phyloP scores from a whole-genome alignment of 1,140 invertebrate genomes.

The Centruroides sculpturatus region DNA sequence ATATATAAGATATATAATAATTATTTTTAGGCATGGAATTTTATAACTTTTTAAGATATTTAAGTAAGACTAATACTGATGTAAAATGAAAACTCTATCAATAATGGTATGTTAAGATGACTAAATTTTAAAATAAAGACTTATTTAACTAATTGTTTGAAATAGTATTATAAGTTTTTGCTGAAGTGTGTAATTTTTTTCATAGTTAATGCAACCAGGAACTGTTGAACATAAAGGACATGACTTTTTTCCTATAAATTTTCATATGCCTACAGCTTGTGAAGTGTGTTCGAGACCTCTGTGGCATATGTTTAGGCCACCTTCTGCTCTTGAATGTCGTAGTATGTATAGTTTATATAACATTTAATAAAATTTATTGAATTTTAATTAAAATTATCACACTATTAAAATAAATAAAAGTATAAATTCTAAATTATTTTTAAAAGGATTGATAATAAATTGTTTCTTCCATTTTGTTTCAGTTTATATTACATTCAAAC shows the following conservation, averaged over 20 bases:
- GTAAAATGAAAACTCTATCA: no score
- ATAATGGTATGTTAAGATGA: no score
- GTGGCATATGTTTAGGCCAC: slow-evolving; percentile 93
- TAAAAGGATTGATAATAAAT: no score
- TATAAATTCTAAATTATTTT: no score
- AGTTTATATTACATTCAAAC: no score
- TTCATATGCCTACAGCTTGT: slow-evolving; percentile 95
- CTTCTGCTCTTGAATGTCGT: slow-evolving; percentile 89
- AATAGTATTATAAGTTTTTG: neutral
- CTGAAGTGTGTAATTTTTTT: neutral
- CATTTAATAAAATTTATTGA: neutral
- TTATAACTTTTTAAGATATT: no score
- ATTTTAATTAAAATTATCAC: no score
- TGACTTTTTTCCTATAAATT: slow-evolving; percentile 89
- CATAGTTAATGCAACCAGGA: slow-evolving; percentile 49
- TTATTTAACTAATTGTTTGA: neutral
- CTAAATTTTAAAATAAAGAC: neutral
- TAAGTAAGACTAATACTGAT: no score
- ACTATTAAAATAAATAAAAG: no score
- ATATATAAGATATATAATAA: no score
- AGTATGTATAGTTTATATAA: slow-evolving; percentile 40
- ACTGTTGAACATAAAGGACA: slow-evolving; percentile 82
- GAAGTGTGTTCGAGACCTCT: slow-evolving; percentile 92
- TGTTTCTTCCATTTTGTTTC: no score
- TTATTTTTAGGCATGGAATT: no score